phyloP scores from a whole-genome alignment of 2,888 invertebrate species.

The Parapristionchus giblindavisi region DNA sequence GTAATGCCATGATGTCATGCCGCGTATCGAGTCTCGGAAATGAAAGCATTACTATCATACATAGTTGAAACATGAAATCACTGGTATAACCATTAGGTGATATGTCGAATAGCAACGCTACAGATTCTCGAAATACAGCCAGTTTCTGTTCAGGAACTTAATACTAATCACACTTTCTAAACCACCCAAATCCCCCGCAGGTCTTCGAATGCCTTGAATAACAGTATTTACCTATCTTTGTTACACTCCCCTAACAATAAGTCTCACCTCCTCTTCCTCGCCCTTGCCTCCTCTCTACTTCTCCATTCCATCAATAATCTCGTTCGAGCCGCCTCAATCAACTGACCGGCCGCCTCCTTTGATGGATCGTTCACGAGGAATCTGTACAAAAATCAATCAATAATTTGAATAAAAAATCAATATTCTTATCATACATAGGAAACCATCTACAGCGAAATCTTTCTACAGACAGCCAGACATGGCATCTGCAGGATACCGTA shows the following conservation, averaged over 20 bases:
- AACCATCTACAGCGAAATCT: too few species aligned
- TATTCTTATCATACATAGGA: too few species aligned
- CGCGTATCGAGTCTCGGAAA: too few species aligned
- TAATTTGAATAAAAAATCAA: too few species aligned
- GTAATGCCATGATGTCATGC: too few species aligned
- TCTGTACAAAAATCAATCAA: slow-evolving; percentile 38
- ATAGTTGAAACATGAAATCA: not conserved
- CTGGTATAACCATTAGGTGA: not conserved
- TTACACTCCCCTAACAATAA: not conserved
- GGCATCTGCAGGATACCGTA: too few species aligned
- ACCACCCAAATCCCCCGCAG: too few species aligned
- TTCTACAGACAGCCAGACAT: too few species aligned
- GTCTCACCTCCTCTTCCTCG: slow-evolving; percentile 28
- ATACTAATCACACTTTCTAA: too few species aligned
- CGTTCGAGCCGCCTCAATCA: slow-evolving; percentile 56
- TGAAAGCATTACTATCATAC: too few species aligned
- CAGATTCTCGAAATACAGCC: not conserved
- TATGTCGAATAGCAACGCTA: not conserved
- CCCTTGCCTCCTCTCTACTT: not conserved
- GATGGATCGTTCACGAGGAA: slow-evolving; percentile 50
- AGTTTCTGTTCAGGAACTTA: too few species aligned
- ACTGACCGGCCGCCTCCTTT: slow-evolving; percentile 48
- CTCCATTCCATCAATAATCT: slow-evolving; percentile 74
- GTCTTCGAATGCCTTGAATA: too few species aligned
- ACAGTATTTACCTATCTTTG: not conserved